Conservation (phyloP, 2,888 invertebrate species). For the Euzophera pinguis region DNA sequence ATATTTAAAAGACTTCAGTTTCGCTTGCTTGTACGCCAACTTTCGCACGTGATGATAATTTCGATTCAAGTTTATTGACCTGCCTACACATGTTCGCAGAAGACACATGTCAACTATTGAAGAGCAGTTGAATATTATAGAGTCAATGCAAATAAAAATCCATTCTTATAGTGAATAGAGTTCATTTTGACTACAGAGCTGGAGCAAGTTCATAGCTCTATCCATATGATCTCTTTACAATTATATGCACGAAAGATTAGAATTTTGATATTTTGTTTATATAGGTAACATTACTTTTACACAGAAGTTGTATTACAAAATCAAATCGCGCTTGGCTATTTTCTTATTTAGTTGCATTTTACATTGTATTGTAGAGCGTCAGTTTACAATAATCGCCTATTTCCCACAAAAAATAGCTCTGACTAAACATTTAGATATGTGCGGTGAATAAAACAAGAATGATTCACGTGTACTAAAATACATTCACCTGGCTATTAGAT, state of each 20-base stretch:
- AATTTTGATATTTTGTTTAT: too few species aligned
- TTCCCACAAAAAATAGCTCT: constrained; percentile 7
- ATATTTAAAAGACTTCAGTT: background rate
- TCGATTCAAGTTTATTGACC: constrained; percentile 27
- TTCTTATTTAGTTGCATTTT: background rate
- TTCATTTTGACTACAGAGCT: too few species aligned
- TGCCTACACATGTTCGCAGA: constrained; percentile 21
- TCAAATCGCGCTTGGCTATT: background rate
- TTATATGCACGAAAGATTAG: too few species aligned
- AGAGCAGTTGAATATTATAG: constrained; percentile 9
- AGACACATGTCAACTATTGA: constrained; percentile 25
- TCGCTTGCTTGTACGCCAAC: background rate
- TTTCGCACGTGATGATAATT: constrained; percentile 29
- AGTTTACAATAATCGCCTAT: background rate
- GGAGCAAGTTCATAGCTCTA: too few species aligned
- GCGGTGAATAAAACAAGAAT: constrained; percentile 24
- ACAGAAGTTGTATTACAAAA: too few species aligned
- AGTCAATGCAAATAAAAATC: background rate
- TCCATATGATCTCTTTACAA: too few species aligned
- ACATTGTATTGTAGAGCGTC: background rate
- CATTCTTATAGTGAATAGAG: background rate
- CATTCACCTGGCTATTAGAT: constrained; percentile 28
- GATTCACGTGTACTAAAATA: constrained; percentile 34
- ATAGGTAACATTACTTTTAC: too few species aligned
- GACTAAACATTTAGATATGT: constrained; percentile 14